phyloP scores from a whole-genome alignment of 2,113 vertebrate species.

The Hippocampus guttulatus region DNA sequence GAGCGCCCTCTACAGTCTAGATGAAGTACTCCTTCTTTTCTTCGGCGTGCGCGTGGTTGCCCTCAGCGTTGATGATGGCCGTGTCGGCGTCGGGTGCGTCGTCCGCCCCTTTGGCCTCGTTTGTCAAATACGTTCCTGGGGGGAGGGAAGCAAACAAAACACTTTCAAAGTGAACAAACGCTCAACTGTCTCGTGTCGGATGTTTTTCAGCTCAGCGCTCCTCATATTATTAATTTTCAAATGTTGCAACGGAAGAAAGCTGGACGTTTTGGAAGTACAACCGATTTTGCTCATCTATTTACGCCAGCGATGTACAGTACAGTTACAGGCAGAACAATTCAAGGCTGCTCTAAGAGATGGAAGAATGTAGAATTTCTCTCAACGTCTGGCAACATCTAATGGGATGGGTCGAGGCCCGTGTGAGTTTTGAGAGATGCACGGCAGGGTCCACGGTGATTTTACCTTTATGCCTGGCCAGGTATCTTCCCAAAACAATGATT shows the following conservation, averaged over 20 bases:
- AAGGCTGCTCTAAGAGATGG: no score
- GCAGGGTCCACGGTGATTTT: conserved; percentile 37
- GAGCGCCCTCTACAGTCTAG: conserved; percentile 81
- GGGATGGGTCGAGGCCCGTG: conserved; percentile 17
- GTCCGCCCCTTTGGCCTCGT: conserved; percentile 98
- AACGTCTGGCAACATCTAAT: conserved; percentile 15
- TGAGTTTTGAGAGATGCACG: conserved; percentile 18
- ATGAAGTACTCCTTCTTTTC: conserved; percentile 99
- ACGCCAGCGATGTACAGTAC: no score
- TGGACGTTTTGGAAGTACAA: no score
- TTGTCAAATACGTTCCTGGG: conserved; percentile 97
- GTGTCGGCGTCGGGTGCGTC: conserved; percentile 97
- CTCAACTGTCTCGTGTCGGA: no score
- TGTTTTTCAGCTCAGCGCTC: no score
- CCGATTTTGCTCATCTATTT: no score
- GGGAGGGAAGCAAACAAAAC: background rate
- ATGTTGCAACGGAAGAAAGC: no score
- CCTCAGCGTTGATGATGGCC: conserved; percentile 98
- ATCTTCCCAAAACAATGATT: conserved; percentile 97
- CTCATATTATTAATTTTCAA: no score
- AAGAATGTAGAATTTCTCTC: background rate
- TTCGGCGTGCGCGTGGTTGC: conserved; percentile 95
- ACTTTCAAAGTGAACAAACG: no score
- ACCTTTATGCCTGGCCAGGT: conserved; percentile 99
- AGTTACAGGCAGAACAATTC: no score